phyloP scores from a whole-genome alignment of 37 sponge, comb jelly and placozoan genomes.

The Aphrocallistes beatrix region DNA sequence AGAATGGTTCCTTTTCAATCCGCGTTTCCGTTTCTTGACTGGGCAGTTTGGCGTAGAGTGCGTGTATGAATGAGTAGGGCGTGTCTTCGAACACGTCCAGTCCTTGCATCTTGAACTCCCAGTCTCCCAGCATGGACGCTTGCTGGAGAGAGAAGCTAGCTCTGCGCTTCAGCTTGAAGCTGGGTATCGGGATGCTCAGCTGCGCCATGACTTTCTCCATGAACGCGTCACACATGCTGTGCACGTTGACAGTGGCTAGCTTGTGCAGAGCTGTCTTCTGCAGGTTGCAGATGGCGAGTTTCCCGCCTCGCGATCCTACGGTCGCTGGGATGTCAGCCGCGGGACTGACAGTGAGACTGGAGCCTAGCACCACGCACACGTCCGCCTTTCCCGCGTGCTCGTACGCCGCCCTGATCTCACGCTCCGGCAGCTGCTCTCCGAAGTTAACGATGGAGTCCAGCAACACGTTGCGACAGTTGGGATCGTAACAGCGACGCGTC shows the following conservation, averaged over 20 bases:
- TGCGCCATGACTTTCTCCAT: no score
- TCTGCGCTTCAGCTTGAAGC: neutral
- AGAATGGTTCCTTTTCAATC: neutral
- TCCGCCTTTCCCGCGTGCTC: conserved; percentile 58
- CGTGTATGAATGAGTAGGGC: neutral
- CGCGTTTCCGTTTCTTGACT: neutral
- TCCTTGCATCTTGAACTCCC: neutral
- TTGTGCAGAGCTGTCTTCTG: conserved; percentile 59
- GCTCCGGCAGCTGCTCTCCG: conserved; percentile 61
- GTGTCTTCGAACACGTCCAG: neutral
- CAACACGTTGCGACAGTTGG: conserved; percentile 42
- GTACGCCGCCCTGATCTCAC: conserved; percentile 52
- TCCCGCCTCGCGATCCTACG: conserved; percentile 35
- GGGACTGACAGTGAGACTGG: conserved; percentile 67
- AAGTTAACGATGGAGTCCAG: conserved; percentile 77
- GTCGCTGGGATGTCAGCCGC: conserved; percentile 49
- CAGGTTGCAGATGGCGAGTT: conserved; percentile 71
- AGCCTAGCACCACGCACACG: conserved; percentile 71
- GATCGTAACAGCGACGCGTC: conserved; percentile 57
- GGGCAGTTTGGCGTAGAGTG: neutral
- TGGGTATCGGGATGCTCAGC: neutral
- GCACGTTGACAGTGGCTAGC: conserved; percentile 34
- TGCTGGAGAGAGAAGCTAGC: neutral
- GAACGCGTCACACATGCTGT: conserved; percentile 65
- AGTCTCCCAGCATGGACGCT: neutral